Base-by-base conservation (phyloP, 2,113 vertebrate species). In the Boulengeromyrus knoepffleri region DNA sequence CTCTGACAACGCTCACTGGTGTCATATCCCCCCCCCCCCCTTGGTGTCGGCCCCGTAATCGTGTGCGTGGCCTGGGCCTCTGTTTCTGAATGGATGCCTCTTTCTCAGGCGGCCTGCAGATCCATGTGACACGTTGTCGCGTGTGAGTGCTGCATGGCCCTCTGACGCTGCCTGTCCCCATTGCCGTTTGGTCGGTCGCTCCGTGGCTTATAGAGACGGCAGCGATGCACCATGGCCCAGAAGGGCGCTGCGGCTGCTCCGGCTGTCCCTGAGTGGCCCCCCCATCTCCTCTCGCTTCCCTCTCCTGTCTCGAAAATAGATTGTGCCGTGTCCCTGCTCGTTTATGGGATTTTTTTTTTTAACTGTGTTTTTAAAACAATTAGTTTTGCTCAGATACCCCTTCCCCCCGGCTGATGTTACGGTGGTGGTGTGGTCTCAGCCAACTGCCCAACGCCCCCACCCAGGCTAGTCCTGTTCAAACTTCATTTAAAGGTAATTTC, bases 401-500 rank as follows among this genome's bases (percentile, higher is more conserved):
- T 39, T 5, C 70, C 70, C 70, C 85, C 88, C 56, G 45, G 84
- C 84, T 36, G 10, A 58, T 49, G 46, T 74, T 77, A 46, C 7
- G 49, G 85, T 83, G 50, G 77, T 46, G 39, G 36, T 24, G 46
- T 66, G 89, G 45, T 15, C 66, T 15, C 49, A 27, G 13, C 7
- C 15, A 49, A 5, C 88, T 31, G 3, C 85, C 0, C 9, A 27
- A 66, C 80, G 19, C 24, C 62, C 70, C 36, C n/a, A n/a, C 15
- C 31, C 45, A 91, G 94, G 95, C 92, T 94, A 94, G 95, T 95
- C 93, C 94, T 94, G 94, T 94, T 95, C 95, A 96, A 96, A 96
- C 94, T 94, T 95, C 95, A 93, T 95, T 96, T 95, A 94, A 95
- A 95, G 93, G 92, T 94, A 96, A 95, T 95, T 93, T 92, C 92